Evolutionary conservation across 1,140 invertebrate species (phyloP).

Genomic region (Drosophila nebulosa): DNA sequence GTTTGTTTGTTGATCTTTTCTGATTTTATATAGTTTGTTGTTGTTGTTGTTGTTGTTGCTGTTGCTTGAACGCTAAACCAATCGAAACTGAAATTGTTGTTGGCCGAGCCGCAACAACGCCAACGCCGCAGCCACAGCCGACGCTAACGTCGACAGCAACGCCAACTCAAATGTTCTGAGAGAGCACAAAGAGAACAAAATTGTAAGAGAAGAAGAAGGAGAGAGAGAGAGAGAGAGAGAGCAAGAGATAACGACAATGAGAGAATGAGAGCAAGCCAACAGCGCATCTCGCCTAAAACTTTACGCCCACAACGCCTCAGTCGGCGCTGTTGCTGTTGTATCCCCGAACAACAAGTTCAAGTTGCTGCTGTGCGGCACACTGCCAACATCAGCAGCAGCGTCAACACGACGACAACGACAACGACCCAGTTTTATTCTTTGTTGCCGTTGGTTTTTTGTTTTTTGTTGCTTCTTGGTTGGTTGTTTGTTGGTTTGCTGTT

Average conservation of each 20-base stretch:
- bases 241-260: background rate
- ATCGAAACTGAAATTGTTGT: constrained; percentile 53
- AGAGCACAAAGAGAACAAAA: background rate
- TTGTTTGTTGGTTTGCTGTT: constrained; percentile 20
- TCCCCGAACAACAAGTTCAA: constrained; percentile 29
- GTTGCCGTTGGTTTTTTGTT: constrained; percentile 44
- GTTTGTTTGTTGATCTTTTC: constrained; percentile 25
- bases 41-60: constrained; percentile 31
- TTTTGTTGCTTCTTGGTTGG: constrained; percentile 27
- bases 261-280: constrained; percentile 10
- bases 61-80: constrained; percentile 21
- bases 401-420: background rate
- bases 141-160: constrained; percentile 1
- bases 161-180: constrained; percentile 33
- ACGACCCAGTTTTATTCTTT: constrained; percentile 73
- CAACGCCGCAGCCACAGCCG: constrained; percentile 9
- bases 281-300: constrained; percentile 2
- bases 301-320: background rate
- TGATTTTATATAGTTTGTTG: constrained; percentile 26
- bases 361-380: constrained; percentile 12
- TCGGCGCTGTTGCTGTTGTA: background rate
- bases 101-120: constrained; percentile 31
- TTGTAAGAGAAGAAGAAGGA: background rate
- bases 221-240: constrained; percentile 1
- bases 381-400: constrained; percentile 4